A percentile compares a stretch with the other conserved stretches of the same genome.
Conservation (phyloP, 2,797 vertebrate species). For the Liasis olivaceus region DNA sequence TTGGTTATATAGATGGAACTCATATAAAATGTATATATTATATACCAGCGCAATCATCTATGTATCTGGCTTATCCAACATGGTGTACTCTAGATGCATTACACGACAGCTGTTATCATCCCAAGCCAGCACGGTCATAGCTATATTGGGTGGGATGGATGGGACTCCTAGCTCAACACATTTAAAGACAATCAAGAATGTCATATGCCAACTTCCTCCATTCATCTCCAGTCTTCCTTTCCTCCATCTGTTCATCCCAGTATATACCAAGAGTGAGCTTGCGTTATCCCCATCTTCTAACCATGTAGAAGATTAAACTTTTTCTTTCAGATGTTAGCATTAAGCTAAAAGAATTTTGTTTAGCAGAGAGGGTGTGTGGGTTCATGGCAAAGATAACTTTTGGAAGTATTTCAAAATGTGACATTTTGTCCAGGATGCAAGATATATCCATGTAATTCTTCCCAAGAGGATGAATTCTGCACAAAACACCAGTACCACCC, state of each 20-base stretch:
- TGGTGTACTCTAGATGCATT: not conserved
- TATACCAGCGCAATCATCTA: not conserved
- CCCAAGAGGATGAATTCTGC: slow-evolving; percentile 55
- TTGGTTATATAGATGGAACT: not conserved
- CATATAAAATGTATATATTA: not conserved
- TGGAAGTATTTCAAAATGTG: slow-evolving; percentile 30
- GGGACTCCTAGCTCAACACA: not conserved
- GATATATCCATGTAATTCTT: slow-evolving; percentile 47
- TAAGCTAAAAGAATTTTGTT: slow-evolving; percentile 54
- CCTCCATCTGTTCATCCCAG: not conserved
- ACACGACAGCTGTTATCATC: not conserved
- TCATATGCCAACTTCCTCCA: not conserved
- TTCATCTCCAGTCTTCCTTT: not conserved
- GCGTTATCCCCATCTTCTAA: not conserved
- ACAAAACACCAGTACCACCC: slow-evolving; percentile 74
- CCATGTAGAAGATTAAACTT: slow-evolving; percentile 35
- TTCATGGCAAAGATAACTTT: slow-evolving; percentile 48
- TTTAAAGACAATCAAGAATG: not conserved
- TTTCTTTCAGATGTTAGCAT: slow-evolving; percentile 49
- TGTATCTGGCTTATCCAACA: not conserved
- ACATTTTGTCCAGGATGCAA: slow-evolving; percentile 53
- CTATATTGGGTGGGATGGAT: not conserved
- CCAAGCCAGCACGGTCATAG: not conserved
- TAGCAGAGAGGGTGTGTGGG: not conserved
- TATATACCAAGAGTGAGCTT: slow-evolving; percentile 22